Evolutionary conservation across 2,888 invertebrate species (phyloP), one percentile per base, ranked within the genome.

Genomic region (Helicoverpa assulta): DNA sequence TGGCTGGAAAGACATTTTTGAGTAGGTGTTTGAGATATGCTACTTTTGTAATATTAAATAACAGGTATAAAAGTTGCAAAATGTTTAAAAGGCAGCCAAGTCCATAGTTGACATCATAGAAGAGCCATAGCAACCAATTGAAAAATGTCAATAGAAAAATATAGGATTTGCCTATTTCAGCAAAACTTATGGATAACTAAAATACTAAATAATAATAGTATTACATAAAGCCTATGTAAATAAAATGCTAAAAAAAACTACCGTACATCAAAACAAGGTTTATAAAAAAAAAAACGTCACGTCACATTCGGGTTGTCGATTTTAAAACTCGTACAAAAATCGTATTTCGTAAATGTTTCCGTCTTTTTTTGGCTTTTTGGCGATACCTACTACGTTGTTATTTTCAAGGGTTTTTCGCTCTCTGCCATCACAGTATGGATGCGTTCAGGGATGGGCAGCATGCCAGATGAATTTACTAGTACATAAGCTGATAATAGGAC

Each of bases 311-410:
- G 37, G 19, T 18, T 18, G 37, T 14, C 19, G 18, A 33, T 33
- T 16, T 51, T 51, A 29, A 8, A 33, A 47, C n/a, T 14, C n/a
- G 10, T n/a, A n/a, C 47, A 5, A 51, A 64, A 56, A 56, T 56
- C 37, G n/a, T 21, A 64, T 57, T 40, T 56, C 26, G 56, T 56
- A 50, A 56, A 50, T 63, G 33, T 64, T 56, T n/a, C 59, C 16
- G 19, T 52, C 57, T 64, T 40, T 37, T 26, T 51, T 47, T 37
- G 19, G 51, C 51, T 19, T 21, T 33, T 19, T 19, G 33, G 37
- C 21, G 37, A 21, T 16, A 50, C 14, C 8, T 33, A 33, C 33
- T 33, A 29, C 16, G 55, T 56, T 51, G 55, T 51, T 51, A 64
- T 50, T 64, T 60, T 60, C 52, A 40, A 37, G 33, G 58, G 19